phyloP scores from a whole-genome alignment of 2,113 vertebrate genomes.

The Entosphenus tridentatus region DNA sequence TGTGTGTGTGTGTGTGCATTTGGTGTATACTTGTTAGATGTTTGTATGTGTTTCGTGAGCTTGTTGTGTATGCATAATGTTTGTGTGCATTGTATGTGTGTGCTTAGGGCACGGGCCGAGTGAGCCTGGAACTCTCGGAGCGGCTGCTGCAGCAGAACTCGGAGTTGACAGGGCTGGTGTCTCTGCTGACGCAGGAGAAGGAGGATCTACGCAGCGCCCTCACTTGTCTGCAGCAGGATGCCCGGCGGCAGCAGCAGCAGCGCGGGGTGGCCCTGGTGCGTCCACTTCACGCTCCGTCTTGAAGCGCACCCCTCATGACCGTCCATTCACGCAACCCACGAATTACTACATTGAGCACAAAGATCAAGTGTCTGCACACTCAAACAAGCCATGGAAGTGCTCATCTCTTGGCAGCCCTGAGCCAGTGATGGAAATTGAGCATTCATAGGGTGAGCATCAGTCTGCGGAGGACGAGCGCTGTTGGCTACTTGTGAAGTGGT shows the following conservation, averaged over 20 bases:
- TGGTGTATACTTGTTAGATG: conserved; percentile 9
- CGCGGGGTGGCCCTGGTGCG: conserved; percentile 12
- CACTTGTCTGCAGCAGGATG: conserved; percentile 52
- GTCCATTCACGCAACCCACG: not conserved
- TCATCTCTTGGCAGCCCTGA: not conserved
- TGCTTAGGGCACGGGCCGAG: conserved; percentile 11
- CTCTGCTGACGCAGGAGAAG: conserved; percentile 73
- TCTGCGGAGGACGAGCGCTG: no score
- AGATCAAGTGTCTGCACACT: not conserved
- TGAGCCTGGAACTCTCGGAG: conserved; percentile 39
- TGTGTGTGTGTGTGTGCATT: no score
- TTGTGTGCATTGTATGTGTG: not conserved
- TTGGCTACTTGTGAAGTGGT: no score
- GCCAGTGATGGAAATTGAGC: no score
- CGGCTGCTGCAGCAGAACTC: conserved; percentile 67
- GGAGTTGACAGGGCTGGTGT: conserved; percentile 65
- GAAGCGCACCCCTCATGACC: not conserved
- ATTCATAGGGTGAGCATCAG: no score
- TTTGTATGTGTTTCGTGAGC: not conserved
- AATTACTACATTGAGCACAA: not conserved
- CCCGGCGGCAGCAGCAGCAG: conserved; percentile 27
- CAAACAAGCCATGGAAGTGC: not conserved
- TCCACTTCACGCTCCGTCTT: not conserved
- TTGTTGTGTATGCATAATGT: no score
- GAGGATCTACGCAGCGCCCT: conserved; percentile 57